Evolutionary conservation across 2,888 invertebrate genomes (phyloP).

Genomic region (Nomada ferruginata): DNA sequence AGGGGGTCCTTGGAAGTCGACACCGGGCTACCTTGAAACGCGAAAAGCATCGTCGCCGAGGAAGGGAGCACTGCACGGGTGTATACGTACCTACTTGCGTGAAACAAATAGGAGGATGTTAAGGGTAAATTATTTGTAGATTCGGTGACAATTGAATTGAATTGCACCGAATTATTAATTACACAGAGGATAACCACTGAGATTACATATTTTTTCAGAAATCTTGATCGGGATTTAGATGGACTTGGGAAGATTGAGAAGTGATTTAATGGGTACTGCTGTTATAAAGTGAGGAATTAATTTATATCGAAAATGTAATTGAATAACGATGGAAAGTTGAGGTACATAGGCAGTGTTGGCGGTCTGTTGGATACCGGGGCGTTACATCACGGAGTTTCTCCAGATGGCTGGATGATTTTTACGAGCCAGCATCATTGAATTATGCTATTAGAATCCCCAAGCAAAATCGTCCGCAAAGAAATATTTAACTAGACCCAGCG

Average conservation of each 20-base stretch:
- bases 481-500: background rate
- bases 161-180: too few species aligned
- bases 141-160: too few species aligned
- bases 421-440: background rate
- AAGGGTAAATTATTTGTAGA: too few species aligned
- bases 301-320: background rate
- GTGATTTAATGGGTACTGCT: too few species aligned
- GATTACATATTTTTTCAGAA: too few species aligned
- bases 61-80: constrained; percentile 21
- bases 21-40: constrained; percentile 69
- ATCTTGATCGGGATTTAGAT: too few species aligned
- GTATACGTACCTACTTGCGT: constrained; percentile 25
- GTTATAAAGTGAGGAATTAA: background rate
- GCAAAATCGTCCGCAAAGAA: background rate
- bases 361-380: background rate
- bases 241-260: too few species aligned
- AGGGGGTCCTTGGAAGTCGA: constrained; percentile 69
- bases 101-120: background rate
- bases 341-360: background rate
- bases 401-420: background rate
- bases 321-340: background rate
- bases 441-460: background rate
- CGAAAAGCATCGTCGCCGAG: constrained; percentile 61
- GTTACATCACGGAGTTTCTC: background rate
- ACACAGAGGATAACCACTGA: too few species aligned